phyloP scores from a whole-genome alignment of 2,113 vertebrate species.

The Syngnathus floridae region DNA sequence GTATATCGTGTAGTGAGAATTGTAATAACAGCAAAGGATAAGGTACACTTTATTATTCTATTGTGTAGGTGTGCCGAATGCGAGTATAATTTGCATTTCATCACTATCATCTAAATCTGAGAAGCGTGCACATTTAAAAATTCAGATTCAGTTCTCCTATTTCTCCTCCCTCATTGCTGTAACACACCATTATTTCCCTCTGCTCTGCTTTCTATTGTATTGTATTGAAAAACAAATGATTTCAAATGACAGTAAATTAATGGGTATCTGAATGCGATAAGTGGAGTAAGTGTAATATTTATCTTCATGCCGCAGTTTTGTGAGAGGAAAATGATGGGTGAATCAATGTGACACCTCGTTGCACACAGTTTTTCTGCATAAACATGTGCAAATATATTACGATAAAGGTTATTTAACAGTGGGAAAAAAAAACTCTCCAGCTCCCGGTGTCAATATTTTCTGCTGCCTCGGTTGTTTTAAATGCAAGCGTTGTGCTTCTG shows the following conservation, averaged over 20 bases:
- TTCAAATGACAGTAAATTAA: neutral
- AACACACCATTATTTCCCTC: neutral
- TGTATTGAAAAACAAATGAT: conserved; percentile 1
- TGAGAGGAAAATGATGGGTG: conserved; percentile 3
- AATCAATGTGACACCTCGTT: conserved; percentile 4
- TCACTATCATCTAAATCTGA: neutral
- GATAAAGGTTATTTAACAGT: neutral
- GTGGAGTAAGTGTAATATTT: neutral
- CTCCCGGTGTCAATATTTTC: neutral
- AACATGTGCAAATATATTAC: neutral
- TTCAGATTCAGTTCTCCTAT: neutral
- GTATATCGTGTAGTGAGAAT: too few relatives aligned
- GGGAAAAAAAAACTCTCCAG: neutral
- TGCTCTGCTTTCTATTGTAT: neutral
- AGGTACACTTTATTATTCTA: neutral
- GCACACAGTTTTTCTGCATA: neutral
- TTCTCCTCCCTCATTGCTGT: neutral
- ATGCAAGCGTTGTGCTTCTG: neutral
- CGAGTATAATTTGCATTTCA: neutral
- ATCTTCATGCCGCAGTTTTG: neutral
- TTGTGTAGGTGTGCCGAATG: neutral
- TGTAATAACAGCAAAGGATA: too few relatives aligned
- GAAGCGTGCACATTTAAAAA: neutral
- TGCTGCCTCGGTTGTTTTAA: neutral
- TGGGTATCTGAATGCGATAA: neutral